phyloP scores from a whole-genome alignment of 2,797 vertebrate genomes.

The Crenichthys baileyi region DNA sequence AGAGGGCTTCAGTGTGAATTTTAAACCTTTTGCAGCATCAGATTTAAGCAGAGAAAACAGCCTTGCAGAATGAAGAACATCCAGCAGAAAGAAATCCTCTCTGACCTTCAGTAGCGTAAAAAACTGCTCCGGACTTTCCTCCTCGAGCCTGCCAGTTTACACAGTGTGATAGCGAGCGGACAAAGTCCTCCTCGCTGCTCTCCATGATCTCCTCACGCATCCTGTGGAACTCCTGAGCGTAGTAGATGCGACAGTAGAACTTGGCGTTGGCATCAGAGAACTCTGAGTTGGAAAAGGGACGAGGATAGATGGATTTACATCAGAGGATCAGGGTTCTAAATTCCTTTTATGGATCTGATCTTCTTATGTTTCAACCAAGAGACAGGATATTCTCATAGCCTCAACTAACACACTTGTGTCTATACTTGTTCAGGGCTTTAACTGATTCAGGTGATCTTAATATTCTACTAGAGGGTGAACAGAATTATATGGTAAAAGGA shows the following conservation, averaged over 20 bases:
- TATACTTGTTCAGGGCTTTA: neutral
- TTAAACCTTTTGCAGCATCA: neutral
- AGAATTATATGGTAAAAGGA: neutral
- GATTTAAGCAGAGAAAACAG: neutral
- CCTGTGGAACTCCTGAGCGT: constrained; percentile 94
- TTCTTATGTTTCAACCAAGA: neutral
- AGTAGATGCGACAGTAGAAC: constrained; percentile 98
- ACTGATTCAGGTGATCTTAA: neutral
- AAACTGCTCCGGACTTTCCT: constrained; percentile 96
- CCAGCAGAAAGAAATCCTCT: neutral
- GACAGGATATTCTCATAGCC: neutral
- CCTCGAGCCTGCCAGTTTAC: constrained; percentile 98
- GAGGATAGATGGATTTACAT: neutral
- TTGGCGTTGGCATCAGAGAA: constrained; percentile 97
- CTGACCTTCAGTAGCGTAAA: constrained; percentile 96
- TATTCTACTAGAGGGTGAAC: neutral
- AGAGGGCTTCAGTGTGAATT: neutral
- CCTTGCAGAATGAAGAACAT: neutral
- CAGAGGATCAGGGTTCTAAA: neutral
- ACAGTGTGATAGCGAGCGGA: constrained; percentile 94
- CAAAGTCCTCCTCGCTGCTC: constrained; percentile 94
- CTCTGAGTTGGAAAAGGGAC: constrained; percentile 74
- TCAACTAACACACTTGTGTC: neutral
- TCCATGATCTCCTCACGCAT: constrained; percentile 96
- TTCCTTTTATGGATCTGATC: neutral